Conservation (phyloP, 2,888 invertebrate genomes). For the Pandemis cinnamomeana region DNA sequence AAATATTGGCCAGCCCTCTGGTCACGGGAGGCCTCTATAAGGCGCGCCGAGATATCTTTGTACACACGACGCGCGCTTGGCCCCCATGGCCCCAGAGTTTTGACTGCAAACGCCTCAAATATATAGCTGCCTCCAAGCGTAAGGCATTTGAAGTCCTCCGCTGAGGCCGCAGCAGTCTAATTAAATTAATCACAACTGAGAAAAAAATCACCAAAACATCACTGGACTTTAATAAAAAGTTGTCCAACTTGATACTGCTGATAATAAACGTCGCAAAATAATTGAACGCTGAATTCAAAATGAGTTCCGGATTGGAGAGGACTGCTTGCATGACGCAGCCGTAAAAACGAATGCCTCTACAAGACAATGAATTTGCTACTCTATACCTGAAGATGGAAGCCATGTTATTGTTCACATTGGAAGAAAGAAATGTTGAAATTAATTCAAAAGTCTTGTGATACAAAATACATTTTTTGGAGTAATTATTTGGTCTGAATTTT, state of each 20-base stretch:
- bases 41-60: too few species aligned
- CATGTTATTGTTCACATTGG: not conserved
- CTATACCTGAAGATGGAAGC: not conserved
- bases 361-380: not conserved
- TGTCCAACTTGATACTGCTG: constrained; percentile 13
- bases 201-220: not conserved
- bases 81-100: too few species aligned
- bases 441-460: constrained; percentile 22
- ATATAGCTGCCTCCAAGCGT: too few species aligned
- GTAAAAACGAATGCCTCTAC: not conserved
- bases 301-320: constrained; percentile 37
- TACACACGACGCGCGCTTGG: too few species aligned
- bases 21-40: too few species aligned
- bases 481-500: not conserved
- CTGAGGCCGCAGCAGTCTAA: too few species aligned
- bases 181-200: too few species aligned
- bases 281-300: constrained; percentile 47
- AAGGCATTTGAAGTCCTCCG: too few species aligned
- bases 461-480: constrained; percentile 7
- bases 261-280: constrained; percentile 43
- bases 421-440: constrained; percentile 20
- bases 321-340: constrained; percentile 15
- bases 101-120: too few species aligned
- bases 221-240: constrained; percentile 8
- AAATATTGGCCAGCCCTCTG: too few species aligned